Base-by-base conservation (phyloP, 2,113 vertebrate genomes). In the Sylvilagus bachmani region DNA sequence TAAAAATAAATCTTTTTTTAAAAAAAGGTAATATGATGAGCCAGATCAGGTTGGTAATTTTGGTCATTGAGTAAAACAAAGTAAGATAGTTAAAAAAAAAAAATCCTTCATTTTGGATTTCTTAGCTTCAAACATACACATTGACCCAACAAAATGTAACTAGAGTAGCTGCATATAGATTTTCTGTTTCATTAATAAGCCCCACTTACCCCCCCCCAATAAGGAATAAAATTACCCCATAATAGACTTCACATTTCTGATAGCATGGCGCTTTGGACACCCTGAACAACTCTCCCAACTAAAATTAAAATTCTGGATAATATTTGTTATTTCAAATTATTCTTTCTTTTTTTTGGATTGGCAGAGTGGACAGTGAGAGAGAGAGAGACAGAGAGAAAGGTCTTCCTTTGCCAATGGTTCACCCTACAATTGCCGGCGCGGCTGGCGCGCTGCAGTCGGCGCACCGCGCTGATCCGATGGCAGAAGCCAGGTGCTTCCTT, bases 101-200 rank as follows among this genome's bases (percentile, higher is more conserved):
- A 6, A 44, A 44, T 13, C 17, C 29, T 85, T 90, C 22, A 10
- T 81, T 89, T 90, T 82, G 12, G 64, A n/a, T 75, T 91, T 84
- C 12, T 70, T 73, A 82, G 27, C 10, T 16, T 66, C 10, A 27
- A 31, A 78, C 2, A 38, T n/a, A 61, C 25, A 33, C 16, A 10
- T 31, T 84, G 36, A 86, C 55, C 31, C 44, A 82, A 79, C 1
- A 69, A 75, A 24, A 89, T 11, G 0, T 16, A 78, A 67, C 21
- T 74, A 24, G 29, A 36, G 53, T 77, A 73, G 74, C 29, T 94
- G 88, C 49, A 81, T 31, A 82, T 33, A 67, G 11, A 58, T 58
- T 85, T 93, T 85, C 33, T 38, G 5, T 83, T 95, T 83, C 4
- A 80, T 61, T 93, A 21, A 55, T 10, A 71, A n/a, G 27, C 13